phyloP scores from a whole-genome alignment of 30 jellyfish, hydroid and myxozoan species.

The Aurelia sp. region DNA sequence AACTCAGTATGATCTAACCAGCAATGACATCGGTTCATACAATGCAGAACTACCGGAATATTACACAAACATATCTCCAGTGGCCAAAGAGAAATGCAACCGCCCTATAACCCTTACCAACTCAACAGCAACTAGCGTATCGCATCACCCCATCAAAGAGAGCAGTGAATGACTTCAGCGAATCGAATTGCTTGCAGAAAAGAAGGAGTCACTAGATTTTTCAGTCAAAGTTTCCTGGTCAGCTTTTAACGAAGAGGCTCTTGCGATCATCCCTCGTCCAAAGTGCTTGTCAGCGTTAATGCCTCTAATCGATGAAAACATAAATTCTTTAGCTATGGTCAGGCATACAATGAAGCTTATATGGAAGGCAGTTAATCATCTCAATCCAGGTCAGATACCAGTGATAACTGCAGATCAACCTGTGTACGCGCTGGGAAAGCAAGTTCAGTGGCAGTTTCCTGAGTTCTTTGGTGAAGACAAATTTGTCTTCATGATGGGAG shows the following conservation, averaged over 20 bases:
- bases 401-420: conserved; percentile 67
- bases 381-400: conserved; percentile 65
- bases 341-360: conserved; percentile 53
- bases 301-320: conserved; percentile 68
- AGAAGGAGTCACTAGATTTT: conserved; percentile 23
- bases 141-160: conserved; percentile 27
- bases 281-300: conserved; percentile 40
- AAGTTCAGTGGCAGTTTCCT: conserved; percentile 64
- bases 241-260: conserved; percentile 29
- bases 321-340: conserved; percentile 61
- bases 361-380: conserved; percentile 33
- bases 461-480: conserved; percentile 30
- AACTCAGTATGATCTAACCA: conserved; percentile 8
- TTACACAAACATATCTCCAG: conserved; percentile 39
- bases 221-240: conserved; percentile 35
- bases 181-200: conserved; percentile 32
- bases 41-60: conserved; percentile 32
- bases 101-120: conserved; percentile 13
- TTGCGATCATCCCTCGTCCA: conserved; percentile 6
- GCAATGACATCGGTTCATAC: neutral
- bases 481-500: conserved; percentile 59
- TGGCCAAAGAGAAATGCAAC: conserved; percentile 23
- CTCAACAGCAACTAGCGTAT: conserved; percentile 14
- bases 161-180: conserved; percentile 28
- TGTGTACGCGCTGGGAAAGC: conserved; percentile 69